Evolutionary conservation across 2,888 invertebrate genomes (phyloP).

Genomic region (Ectobius pallidus): DNA sequence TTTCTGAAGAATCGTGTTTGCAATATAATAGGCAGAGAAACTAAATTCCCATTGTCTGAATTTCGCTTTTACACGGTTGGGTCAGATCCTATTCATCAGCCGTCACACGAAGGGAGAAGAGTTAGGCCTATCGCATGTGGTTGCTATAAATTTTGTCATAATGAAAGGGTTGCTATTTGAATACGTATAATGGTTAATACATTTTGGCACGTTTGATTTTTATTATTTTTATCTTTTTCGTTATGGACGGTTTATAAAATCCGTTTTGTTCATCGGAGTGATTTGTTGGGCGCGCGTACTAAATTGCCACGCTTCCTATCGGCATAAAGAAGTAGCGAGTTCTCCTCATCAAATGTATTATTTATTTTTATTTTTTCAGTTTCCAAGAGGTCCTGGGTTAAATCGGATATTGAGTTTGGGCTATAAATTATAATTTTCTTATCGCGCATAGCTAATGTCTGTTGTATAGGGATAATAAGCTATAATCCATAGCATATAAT

Average conservation of each 20-base stretch:
- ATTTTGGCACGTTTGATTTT: constrained; percentile 25
- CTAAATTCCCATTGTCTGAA: too few species aligned
- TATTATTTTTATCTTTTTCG: constrained; percentile 27
- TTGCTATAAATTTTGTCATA: constrained; percentile 26
- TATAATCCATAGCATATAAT: too few species aligned
- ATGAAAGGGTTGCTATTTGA: constrained; percentile 26
- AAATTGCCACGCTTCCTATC: constrained; percentile 1
- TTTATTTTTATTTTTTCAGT: too few species aligned
- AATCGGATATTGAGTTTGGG: neutral
- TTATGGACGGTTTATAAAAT: constrained; percentile 22
- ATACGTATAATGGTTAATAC: constrained; percentile 22
- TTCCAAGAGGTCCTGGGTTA: neutral
- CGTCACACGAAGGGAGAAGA: neutral
- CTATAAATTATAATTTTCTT: too few species aligned
- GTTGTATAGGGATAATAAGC: too few species aligned
- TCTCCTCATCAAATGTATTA: neutral
- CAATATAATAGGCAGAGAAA: too few species aligned
- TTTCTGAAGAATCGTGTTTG: too few species aligned
- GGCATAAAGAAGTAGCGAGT: neutral
- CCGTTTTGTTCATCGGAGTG: constrained; percentile 3
- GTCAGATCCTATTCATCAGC: neutral
- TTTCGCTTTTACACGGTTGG: too few species aligned
- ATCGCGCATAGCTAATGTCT: too few species aligned
- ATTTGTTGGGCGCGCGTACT: constrained; percentile 3
- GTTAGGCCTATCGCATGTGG: neutral